Evolutionary conservation across 2,888 invertebrate species (phyloP).

Genomic region (Sipha maydis): DNA sequence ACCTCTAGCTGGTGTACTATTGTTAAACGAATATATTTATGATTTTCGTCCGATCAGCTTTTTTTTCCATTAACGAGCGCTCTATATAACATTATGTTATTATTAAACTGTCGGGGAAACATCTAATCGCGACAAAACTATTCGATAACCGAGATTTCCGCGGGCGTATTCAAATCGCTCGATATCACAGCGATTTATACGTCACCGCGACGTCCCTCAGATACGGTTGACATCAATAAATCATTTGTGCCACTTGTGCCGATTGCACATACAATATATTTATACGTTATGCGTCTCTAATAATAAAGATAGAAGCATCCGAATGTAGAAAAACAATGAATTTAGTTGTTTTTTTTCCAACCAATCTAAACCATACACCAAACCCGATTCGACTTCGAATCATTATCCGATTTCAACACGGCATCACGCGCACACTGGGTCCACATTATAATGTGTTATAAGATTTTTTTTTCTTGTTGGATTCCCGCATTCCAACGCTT

Average conservation of each 20-base stretch:
- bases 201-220: too few relatives aligned
- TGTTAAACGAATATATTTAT: constrained; percentile 20
- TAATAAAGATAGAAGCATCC: neutral
- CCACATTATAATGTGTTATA: neutral
- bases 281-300: neutral
- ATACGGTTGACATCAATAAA: neutral
- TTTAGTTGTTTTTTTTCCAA: neutral
- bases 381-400: neutral
- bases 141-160: neutral
- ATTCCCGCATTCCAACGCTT: constrained; percentile 19
- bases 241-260: neutral
- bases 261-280: neutral
- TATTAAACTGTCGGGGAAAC: neutral
- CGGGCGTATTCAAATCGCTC: neutral
- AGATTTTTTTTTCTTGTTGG: neutral
- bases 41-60: neutral
- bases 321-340: neutral
- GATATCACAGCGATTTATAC: neutral
- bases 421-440: neutral
- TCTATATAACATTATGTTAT: neutral
- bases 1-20: neutral
- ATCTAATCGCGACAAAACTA: neutral
- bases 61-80: constrained; percentile 10
- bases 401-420: neutral
- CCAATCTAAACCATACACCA: neutral